phyloP scores from a whole-genome alignment of 2,797 vertebrate species.

The Enteromius viviparus region DNA sequence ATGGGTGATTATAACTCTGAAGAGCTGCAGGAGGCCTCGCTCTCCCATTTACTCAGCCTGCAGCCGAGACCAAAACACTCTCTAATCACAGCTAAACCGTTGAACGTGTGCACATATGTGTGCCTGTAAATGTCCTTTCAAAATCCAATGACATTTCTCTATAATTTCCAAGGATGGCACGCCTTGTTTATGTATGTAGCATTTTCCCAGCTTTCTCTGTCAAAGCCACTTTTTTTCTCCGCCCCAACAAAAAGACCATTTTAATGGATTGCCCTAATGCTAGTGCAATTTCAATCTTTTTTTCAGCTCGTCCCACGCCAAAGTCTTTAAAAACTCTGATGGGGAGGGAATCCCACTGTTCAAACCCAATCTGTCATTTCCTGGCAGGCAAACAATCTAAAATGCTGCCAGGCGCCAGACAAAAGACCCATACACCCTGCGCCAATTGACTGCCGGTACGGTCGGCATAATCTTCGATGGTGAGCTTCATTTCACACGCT shows the following conservation, averaged over 20 bases:
- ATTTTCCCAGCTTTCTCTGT: background rate
- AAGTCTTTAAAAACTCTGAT: conserved; percentile 46
- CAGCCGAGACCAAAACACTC: conserved; percentile 69
- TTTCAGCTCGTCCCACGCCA: background rate
- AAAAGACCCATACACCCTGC: conserved; percentile 34
- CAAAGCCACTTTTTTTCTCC: background rate
- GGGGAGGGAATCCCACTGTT: conserved; percentile 48
- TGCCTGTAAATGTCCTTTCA: conserved; percentile 36
- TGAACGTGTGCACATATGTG: background rate
- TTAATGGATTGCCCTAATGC: conserved; percentile 32
- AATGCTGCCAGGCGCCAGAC: conserved; percentile 39
- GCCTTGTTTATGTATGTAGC: conserved; percentile 19
- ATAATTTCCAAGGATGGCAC: conserved; percentile 28
- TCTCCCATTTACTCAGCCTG: conserved; percentile 71
- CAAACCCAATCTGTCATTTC: conserved; percentile 51
- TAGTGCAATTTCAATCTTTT: conserved; percentile 35
- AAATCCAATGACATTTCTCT: conserved; percentile 37
- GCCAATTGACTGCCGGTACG: conserved; percentile 27
- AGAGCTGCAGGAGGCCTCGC: conserved; percentile 67
- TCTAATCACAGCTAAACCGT: conserved; percentile 61
- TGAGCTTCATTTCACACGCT: conserved; percentile 44
- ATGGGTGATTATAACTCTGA: conserved; percentile 78
- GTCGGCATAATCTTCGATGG: conserved; percentile 34
- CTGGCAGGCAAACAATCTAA: conserved; percentile 48
- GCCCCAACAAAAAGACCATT: conserved; percentile 19